Conservation (phyloP, 2,797 vertebrate genomes). For the Xiphorhynchus erythropygius region DNA sequence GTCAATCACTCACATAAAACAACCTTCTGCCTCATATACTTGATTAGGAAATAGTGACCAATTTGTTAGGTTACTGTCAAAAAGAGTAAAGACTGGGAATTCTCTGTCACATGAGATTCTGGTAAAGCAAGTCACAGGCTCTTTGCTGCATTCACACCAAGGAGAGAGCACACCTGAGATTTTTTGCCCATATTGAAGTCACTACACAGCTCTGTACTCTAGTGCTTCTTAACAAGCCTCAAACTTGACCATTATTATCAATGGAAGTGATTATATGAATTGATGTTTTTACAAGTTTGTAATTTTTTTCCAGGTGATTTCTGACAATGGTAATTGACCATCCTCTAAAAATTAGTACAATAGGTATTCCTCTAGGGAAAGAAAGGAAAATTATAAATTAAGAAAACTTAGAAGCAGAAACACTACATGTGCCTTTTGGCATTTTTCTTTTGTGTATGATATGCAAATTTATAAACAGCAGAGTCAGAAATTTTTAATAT, state of each 20-base stretch:
- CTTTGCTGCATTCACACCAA: background rate
- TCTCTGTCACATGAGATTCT: background rate
- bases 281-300: background rate
- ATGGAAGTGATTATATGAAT: background rate
- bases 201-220: background rate
- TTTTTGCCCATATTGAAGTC: background rate
- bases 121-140: background rate
- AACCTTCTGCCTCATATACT: background rate
- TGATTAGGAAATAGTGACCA: rapidly evolving
- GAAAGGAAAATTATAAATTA: background rate
- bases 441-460: background rate
- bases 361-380: background rate
- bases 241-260: background rate
- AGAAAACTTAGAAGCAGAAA: background rate
- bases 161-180: background rate
- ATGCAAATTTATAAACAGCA: background rate
- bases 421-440: background rate
- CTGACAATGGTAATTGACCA: background rate
- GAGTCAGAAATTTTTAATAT: background rate
- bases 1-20: background rate
- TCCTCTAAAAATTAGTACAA: background rate
- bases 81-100: background rate
- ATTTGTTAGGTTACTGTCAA: background rate
- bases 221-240: background rate
- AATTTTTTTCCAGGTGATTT: background rate